A percentile compares a stretch with the other conserved stretches of the same genome.
Conservation (phyloP, 2,113 vertebrate species). For the Dolichotis patagonum region DNA sequence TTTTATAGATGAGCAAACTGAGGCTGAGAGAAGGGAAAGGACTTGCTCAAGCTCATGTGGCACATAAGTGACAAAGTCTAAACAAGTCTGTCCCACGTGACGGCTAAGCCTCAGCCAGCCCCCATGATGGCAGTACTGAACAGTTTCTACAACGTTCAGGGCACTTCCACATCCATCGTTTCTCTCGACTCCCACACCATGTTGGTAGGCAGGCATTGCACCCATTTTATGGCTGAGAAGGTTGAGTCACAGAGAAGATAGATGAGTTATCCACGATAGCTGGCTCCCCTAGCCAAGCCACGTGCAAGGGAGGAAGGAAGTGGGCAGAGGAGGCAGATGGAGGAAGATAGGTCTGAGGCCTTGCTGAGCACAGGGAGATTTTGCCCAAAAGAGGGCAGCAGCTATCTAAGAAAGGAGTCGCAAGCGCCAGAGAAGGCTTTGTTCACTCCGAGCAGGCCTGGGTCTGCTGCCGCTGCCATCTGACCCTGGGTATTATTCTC, state of each 20-base stretch:
- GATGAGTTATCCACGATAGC: not conserved
- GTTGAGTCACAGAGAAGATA: not conserved
- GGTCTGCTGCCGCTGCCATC: not conserved
- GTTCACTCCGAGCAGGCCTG: accelerated
- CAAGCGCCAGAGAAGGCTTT: not conserved
- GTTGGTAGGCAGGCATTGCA: not conserved
- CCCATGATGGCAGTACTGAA: accelerated
- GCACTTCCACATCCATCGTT: accelerated
- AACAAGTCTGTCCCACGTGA: not conserved
- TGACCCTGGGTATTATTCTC: not conserved
- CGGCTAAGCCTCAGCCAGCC: not conserved
- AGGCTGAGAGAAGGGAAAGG: not conserved
- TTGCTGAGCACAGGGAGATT: not conserved
- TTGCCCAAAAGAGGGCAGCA: not conserved
- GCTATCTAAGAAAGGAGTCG: not conserved
- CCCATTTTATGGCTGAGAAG: not conserved
- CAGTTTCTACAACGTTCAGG: not conserved
- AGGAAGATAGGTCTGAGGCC: not conserved
- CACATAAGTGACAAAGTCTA: not conserved
- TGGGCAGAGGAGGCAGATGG: too few species aligned
- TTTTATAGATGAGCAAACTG: not conserved
- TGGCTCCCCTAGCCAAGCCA: not conserved
- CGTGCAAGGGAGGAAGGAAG: not conserved
- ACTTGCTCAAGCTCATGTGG: not conserved
- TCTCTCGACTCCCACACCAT: not conserved